Evolutionary conservation across 2,113 vertebrate species (phyloP), one percentile per base, ranked within the genome.

Genomic region (Eulemur macaco): DNA sequence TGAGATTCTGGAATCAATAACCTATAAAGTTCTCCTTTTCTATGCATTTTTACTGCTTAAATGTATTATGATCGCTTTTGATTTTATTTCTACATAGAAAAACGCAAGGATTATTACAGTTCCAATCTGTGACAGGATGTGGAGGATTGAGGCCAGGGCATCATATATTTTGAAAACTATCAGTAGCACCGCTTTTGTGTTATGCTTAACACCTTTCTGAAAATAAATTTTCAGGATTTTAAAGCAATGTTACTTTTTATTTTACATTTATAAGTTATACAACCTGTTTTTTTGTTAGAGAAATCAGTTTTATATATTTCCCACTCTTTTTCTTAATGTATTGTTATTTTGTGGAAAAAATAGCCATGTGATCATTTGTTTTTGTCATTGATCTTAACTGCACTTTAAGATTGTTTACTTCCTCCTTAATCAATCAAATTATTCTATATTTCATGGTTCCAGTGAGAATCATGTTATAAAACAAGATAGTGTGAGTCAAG

Each of bases 201-300:
- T 87, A 37, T 52, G 12, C 23, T 74, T 4, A 34, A 42, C 5
- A 91, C 64, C 0, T 12, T 37, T 13, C 71, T 93, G 50, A 58
- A 97, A 96, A 86, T 76, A 82, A 18, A 60, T n/a, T 69, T 85
- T 84, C 3, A 54, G n/a, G 20, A 69, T 71, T 88, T 96, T 66
- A 64, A 93, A 89, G 15, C 8, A 77, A 50, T 68, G 3, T 8
- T 86, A 78, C 17, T 77, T 91, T 89, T 89, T n/a, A 63, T 50
- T 74, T 80, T 71, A 29, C 71, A 39, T 76, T 64, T 27, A 54
- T 47, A 69, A 42, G 54, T 1, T 58, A 60, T 29, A 1, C 6
- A 11, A 87, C 17, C 23, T 86, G 64, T 54, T 86, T 91, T 20
- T 1, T 37, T 5, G 6, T 80, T 3, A 92, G 52, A 91, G 1